Evolutionary conservation across 2,113 vertebrate species (phyloP).

Genomic region (Sorex araneus): DNA sequence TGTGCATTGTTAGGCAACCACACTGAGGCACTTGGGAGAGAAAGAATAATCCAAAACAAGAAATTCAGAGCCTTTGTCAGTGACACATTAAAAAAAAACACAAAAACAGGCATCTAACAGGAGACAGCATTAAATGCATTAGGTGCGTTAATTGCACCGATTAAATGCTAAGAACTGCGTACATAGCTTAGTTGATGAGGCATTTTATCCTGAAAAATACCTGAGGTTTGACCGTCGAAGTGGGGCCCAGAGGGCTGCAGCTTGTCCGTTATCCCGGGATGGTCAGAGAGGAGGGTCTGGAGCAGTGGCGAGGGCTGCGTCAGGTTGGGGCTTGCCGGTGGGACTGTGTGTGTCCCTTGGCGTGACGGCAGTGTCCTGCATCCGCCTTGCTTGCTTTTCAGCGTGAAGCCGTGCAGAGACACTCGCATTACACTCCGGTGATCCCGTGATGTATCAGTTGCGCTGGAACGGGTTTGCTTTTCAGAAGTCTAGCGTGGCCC

Average conservation of each 20-base stretch:
- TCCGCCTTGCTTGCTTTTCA: slow-evolving; percentile 8
- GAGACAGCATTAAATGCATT: slow-evolving; percentile 3
- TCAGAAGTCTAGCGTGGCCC: background rate
- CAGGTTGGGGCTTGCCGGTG: background rate
- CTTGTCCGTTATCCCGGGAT: background rate
- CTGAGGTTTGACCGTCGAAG: background rate
- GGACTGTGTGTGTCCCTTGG: background rate
- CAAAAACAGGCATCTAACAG: background rate
- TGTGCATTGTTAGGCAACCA: background rate
- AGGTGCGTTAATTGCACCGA: too few species aligned
- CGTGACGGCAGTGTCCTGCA: background rate
- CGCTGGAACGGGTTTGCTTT: slow-evolving; percentile 40
- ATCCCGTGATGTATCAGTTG: background rate
- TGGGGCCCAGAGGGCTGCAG: background rate
- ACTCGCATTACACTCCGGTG: background rate
- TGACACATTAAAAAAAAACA: slow-evolving; percentile 14
- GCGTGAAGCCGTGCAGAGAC: slow-evolving; percentile 29
- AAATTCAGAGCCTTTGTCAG: slow-evolving; percentile 3
- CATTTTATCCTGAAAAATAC: background rate
- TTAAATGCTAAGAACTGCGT: slow-evolving; percentile 44
- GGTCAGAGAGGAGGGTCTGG: background rate
- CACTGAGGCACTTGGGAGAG: background rate
- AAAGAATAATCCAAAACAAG: slow-evolving; percentile 23
- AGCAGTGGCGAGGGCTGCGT: background rate
- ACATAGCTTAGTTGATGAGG: background rate